A percentile compares a stretch with the other conserved stretches of the same genome.
Evolutionary conservation across 2,888 invertebrate species (phyloP).

Genomic region (Exocentrus adspersus): DNA sequence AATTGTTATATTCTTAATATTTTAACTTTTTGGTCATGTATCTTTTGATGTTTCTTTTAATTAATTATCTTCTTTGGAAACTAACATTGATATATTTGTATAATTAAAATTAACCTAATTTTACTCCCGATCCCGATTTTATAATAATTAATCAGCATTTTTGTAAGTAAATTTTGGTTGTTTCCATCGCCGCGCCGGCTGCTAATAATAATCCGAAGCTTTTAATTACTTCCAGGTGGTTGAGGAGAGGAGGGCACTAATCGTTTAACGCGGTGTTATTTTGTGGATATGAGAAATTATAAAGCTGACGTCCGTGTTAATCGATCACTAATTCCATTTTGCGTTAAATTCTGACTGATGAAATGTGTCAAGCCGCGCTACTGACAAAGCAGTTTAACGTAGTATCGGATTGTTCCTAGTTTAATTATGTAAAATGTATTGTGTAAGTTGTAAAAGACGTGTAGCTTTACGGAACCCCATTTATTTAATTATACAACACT

Average conservation of each 20-base stretch:
- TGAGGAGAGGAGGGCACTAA: constrained; percentile 41
- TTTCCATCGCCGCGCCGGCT: not conserved
- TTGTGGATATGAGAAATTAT: constrained; percentile 41
- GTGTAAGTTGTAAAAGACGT: constrained; percentile 19
- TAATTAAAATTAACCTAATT: too few relatives aligned
- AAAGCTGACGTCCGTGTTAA: constrained; percentile 37
- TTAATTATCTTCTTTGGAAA: too few relatives aligned
- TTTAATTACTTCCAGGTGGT: constrained; percentile 44
- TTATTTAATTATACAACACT: constrained; percentile 18
- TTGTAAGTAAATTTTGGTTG: not conserved
- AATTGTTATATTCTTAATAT: too few relatives aligned
- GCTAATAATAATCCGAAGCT: constrained; percentile 38
- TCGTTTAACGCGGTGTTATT: constrained; percentile 43
- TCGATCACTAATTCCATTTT: constrained; percentile 43
- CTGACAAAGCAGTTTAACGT: constrained; percentile 9
- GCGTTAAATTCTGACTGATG: constrained; percentile 32
- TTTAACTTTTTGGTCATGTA: too few relatives aligned
- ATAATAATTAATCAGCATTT: too few relatives aligned
- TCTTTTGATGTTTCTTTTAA: too few relatives aligned
- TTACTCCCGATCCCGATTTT: too few relatives aligned
- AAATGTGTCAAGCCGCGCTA: constrained; percentile 31
- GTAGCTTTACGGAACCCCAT: constrained; percentile 7
- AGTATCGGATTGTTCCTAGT: constrained; percentile 11
- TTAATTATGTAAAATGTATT: constrained; percentile 19
- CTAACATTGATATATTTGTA: too few relatives aligned